Percentiles rank a stretch among this genome's conserved stretches.
These are phyloP conservation scores for Berghia stephanieae DNA, from an alignment of 1,140 invertebrate species.

Conservation along the genomic window DNA sequence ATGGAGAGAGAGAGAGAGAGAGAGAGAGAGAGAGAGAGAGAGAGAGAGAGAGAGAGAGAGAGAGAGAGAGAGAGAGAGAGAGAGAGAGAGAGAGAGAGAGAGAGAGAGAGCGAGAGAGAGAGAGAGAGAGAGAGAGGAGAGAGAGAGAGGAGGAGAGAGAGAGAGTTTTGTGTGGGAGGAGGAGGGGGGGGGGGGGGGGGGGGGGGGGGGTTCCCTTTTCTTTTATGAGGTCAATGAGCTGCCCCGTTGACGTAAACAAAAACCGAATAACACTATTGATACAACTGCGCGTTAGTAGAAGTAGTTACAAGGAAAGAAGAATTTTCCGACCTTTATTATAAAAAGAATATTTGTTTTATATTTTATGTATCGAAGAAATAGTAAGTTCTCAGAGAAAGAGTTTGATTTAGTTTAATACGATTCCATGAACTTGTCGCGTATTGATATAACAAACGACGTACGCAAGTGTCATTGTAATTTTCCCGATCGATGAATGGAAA, in stretches of 20 bases:
- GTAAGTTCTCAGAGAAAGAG: background rate
- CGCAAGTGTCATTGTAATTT: constrained; percentile 13
- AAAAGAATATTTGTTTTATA: background rate
- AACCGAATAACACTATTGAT: background rate
- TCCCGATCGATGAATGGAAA: background rate
- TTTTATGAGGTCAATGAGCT: background rate
- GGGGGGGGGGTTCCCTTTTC: no score
- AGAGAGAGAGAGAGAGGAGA: constrained; percentile 3
- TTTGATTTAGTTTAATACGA: background rate
- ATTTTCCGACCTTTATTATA: background rate
- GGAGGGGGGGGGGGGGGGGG: no score
- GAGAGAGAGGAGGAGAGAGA: no score
- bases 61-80: constrained; percentile 11
- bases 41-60: background rate
- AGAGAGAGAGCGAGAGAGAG: constrained; percentile 27
- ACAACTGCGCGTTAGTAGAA: background rate
- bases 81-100: constrained; percentile 25
- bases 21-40: background rate
- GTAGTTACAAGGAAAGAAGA: constrained; percentile 17
- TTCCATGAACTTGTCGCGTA: background rate
- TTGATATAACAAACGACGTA: background rate
- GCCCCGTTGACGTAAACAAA: constrained; percentile 17
- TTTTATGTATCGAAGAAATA: background rate
- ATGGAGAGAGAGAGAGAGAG: no score
- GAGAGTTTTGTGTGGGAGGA: no score